Percentiles rank a stretch among this genome's conserved stretches.
These are phyloP conservation scores for Gymnothorax reevesii DNA, from an alignment of 2,797 vertebrate species.

Conservation along the genomic window DNA sequence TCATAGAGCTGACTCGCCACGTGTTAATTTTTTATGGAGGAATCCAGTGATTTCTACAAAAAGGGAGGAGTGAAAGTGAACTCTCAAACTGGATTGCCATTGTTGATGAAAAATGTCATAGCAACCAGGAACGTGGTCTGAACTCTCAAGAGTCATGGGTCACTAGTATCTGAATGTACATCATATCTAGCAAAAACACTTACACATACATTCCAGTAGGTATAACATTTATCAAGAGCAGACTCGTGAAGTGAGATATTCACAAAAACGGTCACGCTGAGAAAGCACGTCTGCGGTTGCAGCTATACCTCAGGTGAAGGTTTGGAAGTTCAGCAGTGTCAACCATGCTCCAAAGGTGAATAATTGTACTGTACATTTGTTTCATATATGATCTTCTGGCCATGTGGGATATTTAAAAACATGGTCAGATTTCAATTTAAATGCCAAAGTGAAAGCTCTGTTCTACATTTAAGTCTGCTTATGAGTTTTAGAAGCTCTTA, in stretches of 20 bases:
- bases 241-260: background rate
- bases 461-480: background rate
- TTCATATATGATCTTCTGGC: background rate
- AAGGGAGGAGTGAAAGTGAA: background rate
- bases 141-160: background rate
- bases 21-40: background rate
- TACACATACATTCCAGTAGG: background rate
- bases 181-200: background rate
- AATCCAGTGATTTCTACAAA: background rate
- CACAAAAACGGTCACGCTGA: background rate
- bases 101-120: background rate
- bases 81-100: background rate
- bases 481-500: background rate
- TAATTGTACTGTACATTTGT: background rate
- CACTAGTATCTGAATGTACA: background rate
- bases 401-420: background rate
- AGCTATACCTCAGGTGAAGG: background rate
- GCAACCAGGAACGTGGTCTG: background rate
- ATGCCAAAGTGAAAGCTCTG: background rate
- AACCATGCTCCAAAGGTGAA: background rate
- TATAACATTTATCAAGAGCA: background rate
- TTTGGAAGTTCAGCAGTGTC: background rate
- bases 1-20: background rate
- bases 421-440: background rate
- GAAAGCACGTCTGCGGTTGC: background rate